A percentile compares a stretch with the other conserved stretches of the same genome.
Conservation (phyloP, 92 coral and sea anemone species). For the Zoanthus sociatus region DNA sequence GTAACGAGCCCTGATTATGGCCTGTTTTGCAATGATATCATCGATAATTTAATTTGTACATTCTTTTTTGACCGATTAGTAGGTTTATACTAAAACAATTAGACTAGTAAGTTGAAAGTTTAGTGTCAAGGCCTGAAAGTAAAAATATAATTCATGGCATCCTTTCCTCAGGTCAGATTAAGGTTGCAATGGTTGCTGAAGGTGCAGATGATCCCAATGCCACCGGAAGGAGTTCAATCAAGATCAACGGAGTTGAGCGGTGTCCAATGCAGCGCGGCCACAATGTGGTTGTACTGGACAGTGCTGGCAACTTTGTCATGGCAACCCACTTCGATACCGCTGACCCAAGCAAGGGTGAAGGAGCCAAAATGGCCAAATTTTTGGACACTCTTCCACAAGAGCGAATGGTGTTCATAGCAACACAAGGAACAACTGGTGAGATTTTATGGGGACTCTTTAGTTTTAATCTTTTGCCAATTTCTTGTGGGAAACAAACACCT, state of each 20-base stretch:
- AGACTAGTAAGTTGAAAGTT: too few species aligned
- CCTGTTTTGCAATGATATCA: too few species aligned
- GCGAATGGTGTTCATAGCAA: slow-evolving; percentile 92
- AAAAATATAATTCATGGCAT: not conserved
- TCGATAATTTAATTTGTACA: too few species aligned
- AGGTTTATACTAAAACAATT: too few species aligned
- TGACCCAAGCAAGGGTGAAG: slow-evolving; percentile 95
- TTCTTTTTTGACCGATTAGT: too few species aligned
- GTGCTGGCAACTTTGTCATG: slow-evolving; percentile 90
- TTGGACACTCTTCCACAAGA: slow-evolving; percentile 90
- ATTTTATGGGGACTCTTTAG: too few species aligned
- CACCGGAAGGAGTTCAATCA: slow-evolving; percentile 91
- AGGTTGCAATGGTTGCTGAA: slow-evolving; percentile 85
- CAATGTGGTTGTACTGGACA: slow-evolving; percentile 90
- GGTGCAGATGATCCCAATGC: slow-evolving; percentile 98
- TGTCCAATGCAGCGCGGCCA: slow-evolving; percentile 97
- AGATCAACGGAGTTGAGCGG: slow-evolving; percentile 94
- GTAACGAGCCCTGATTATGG: too few species aligned
- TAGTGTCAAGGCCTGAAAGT: too few species aligned
- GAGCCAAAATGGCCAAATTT: slow-evolving; percentile 89
- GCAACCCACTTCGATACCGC: slow-evolving; percentile 96
- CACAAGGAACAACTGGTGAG: slow-evolving; percentile 98
- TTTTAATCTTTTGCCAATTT: not conserved
- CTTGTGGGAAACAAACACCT: too few species aligned
- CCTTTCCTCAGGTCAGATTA: slow-evolving; percentile 77